Conservation (phyloP, 2,113 vertebrate genomes). For the cattle (Bos taurus) region DNA sequence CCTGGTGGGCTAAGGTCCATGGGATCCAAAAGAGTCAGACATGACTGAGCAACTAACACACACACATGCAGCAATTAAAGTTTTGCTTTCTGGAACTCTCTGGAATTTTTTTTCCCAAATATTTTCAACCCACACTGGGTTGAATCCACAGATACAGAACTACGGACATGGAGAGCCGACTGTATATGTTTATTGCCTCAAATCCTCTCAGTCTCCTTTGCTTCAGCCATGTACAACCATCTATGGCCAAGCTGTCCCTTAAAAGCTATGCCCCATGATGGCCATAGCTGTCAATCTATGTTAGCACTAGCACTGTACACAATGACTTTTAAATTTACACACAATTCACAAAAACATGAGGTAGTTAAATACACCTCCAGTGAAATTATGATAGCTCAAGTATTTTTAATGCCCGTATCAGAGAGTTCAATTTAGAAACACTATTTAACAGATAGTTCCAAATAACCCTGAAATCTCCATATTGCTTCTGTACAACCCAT, state of each 20-base stretch:
- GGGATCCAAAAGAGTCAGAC: background rate
- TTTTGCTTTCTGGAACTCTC: background rate
- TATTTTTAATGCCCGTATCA: background rate
- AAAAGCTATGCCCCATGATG: background rate
- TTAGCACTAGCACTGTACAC: background rate
- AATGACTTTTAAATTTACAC: background rate
- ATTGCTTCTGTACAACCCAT: background rate
- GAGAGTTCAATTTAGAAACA: background rate
- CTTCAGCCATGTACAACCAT: background rate
- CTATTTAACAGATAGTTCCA: background rate
- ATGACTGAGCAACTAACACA: background rate
- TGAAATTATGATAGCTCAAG: background rate
- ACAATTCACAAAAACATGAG: background rate
- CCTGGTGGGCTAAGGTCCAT: background rate
- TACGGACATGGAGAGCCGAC: background rate
- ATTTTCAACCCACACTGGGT: background rate
- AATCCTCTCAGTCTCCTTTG: background rate
- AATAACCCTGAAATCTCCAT: conserved; percentile 4
- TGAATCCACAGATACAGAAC: background rate
- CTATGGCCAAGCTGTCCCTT: background rate
- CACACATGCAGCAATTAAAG: background rate
- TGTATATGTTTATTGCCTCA: background rate
- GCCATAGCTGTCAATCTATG: background rate
- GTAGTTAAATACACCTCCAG: background rate
- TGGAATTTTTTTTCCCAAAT: background rate